A percentile compares a stretch with the other conserved stretches of the same genome.
These are phyloP conservation scores for Scopus umbretta DNA, from an alignment of 2,113 vertebrate species.

Conservation along the genomic window DNA sequence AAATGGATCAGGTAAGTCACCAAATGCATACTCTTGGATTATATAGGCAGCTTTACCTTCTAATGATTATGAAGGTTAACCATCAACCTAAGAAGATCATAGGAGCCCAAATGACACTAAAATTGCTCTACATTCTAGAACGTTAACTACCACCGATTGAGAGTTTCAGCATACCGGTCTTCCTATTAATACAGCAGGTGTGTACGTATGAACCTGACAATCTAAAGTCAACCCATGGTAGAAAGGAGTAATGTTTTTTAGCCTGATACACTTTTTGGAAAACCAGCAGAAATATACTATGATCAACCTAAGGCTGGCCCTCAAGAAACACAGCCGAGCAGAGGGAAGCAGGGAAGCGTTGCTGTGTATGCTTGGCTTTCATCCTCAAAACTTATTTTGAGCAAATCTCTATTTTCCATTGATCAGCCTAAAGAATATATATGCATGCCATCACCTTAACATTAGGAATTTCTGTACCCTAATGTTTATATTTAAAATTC, in stretches of 20 bases:
- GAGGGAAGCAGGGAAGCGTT: not conserved
- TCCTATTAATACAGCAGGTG: not conserved
- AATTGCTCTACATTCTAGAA: not conserved
- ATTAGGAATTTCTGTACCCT: not conserved
- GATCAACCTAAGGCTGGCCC: not conserved
- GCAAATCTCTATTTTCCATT: not conserved
- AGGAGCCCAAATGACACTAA: not conserved
- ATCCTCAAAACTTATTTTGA: not conserved
- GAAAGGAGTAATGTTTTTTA: not conserved
- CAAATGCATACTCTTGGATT: not conserved
- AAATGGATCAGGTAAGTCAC: not conserved
- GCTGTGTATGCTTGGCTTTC: not conserved
- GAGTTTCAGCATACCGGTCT: not conserved
- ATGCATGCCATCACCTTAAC: not conserved
- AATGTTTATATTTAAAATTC: not conserved
- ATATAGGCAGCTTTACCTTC: not conserved
- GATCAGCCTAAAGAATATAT: not conserved
- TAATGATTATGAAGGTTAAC: not conserved
- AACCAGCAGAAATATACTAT: not conserved
- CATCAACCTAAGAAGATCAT: not conserved
- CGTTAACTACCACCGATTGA: not conserved
- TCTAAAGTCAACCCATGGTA: not conserved
- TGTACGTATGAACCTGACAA: not conserved
- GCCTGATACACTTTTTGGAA: not conserved
- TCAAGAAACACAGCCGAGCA: not conserved